phyloP scores from a whole-genome alignment of 1,140 invertebrate genomes.

The Yoshiicerus persimilis region DNA sequence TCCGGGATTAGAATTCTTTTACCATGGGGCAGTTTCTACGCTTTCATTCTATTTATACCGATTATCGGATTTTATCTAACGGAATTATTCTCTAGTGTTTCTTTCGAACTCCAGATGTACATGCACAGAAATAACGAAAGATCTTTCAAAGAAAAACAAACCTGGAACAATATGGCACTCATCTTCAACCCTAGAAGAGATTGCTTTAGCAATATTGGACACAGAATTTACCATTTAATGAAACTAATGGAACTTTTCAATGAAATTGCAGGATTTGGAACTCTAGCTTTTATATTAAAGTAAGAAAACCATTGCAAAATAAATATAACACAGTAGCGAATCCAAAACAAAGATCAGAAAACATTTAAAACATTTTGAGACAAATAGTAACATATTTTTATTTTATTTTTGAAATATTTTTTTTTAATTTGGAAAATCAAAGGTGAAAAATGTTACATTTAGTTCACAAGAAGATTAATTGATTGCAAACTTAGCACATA shows the following conservation, averaged over 20 bases:
- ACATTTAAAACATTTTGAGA: too few relatives aligned
- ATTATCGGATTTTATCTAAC: not conserved
- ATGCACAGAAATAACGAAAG: not conserved
- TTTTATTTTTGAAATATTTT: too few relatives aligned
- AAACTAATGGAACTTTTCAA: not conserved
- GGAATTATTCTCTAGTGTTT: not conserved
- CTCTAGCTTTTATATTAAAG: not conserved
- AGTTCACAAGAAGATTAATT: too few relatives aligned
- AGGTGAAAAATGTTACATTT: too few relatives aligned
- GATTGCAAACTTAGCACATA: too few relatives aligned
- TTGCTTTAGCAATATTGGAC: not conserved
- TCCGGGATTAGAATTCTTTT: not conserved
- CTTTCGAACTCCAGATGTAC: not conserved
- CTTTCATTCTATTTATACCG: not conserved
- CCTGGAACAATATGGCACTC: not conserved
- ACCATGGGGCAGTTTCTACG: not conserved
- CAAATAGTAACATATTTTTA: too few relatives aligned
- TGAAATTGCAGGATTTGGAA: not conserved
- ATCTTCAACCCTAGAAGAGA: not conserved
- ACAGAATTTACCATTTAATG: not conserved
- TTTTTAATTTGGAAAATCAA: too few relatives aligned
- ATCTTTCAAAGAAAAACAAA: too few relatives aligned
- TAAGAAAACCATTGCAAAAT: too few relatives aligned
- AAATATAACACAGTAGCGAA: too few relatives aligned
- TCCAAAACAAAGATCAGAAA: too few relatives aligned